A percentile compares a stretch with the other conserved stretches of the same genome.
These are phyloP conservation scores for Gerris lacustris DNA, from an alignment of 2,888 invertebrate species.

Conservation along the genomic window DNA sequence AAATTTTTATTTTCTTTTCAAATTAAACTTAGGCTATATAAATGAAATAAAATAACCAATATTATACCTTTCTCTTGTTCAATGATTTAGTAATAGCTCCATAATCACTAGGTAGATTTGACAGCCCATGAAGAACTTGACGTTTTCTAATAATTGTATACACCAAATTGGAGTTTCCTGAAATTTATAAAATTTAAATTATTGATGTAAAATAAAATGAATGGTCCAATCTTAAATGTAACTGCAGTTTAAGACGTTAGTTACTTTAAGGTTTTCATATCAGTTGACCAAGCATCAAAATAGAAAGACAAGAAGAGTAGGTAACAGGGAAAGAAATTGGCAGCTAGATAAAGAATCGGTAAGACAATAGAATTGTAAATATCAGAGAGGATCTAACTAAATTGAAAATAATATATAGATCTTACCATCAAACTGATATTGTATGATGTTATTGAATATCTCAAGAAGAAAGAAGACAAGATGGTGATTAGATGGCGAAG, in stretches of 20 bases:
- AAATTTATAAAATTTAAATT: constrained; percentile 33
- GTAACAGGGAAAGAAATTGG: too few species aligned
- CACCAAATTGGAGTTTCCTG: constrained; percentile 93
- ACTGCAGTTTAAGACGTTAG: too few species aligned
- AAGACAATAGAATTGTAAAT: too few species aligned
- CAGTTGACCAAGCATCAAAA: too few species aligned
- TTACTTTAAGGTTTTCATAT: too few species aligned
- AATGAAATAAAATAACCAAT: too few species aligned
- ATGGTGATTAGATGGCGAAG: constrained; percentile 92
- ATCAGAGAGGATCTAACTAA: too few species aligned
- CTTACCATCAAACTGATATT: constrained; percentile 93
- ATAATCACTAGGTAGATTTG: constrained; percentile 92
- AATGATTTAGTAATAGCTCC: constrained; percentile 71
- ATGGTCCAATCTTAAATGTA: background rate
- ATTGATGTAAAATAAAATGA: background rate
- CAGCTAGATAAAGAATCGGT: too few species aligned
- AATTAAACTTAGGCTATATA: too few species aligned
- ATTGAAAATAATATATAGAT: background rate
- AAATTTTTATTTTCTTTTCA: too few species aligned
- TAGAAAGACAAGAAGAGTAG: too few species aligned
- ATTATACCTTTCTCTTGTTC: constrained; percentile 32
- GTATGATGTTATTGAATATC: constrained; percentile 99
- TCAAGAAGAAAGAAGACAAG: constrained; percentile 95
- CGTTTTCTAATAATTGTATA: constrained; percentile 98
- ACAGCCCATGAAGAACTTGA: constrained; percentile 92